Conservation (phyloP, 2,888 invertebrate species). For the Acronicta psi region DNA sequence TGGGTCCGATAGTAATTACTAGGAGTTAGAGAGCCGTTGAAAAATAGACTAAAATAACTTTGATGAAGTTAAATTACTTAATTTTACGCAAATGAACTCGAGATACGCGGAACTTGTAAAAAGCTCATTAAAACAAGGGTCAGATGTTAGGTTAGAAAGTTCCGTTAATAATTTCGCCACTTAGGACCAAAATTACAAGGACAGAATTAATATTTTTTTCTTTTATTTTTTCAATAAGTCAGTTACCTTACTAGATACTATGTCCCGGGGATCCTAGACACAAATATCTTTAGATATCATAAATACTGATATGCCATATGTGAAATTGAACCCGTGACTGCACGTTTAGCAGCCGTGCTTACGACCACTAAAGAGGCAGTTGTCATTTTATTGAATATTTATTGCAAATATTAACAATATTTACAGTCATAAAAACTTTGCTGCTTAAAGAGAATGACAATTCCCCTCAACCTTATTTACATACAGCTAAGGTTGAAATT, state of each 20-base stretch:
- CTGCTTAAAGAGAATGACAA: constrained; percentile 3
- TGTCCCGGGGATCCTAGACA: too few species aligned
- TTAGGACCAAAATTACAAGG: too few species aligned
- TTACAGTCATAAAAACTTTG: constrained; percentile 53
- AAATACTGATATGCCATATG: too few species aligned
- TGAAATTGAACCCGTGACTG: too few species aligned
- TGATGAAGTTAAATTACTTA: constrained; percentile 1
- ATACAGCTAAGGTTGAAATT: accelerated
- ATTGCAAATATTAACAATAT: constrained; percentile 40
- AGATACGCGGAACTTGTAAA: not conserved
- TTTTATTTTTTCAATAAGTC: too few species aligned
- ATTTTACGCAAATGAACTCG: not conserved
- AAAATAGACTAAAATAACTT: constrained; percentile 19
- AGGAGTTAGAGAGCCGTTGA: constrained; percentile 10
- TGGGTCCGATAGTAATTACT: constrained; percentile 31
- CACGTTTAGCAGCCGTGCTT: too few species aligned
- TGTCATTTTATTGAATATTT: constrained; percentile 37
- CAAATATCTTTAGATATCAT: too few species aligned
- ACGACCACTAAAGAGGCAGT: too few species aligned
- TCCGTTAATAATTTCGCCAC: too few species aligned
- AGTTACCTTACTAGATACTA: too few species aligned
- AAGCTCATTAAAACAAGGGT: not conserved
- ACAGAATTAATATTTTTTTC: too few species aligned
- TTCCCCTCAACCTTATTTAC: not conserved
- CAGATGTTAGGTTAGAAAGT: not conserved